Conservation (phyloP, 1,140 invertebrate genomes). For the Macrobrachium nipponense region DNA sequence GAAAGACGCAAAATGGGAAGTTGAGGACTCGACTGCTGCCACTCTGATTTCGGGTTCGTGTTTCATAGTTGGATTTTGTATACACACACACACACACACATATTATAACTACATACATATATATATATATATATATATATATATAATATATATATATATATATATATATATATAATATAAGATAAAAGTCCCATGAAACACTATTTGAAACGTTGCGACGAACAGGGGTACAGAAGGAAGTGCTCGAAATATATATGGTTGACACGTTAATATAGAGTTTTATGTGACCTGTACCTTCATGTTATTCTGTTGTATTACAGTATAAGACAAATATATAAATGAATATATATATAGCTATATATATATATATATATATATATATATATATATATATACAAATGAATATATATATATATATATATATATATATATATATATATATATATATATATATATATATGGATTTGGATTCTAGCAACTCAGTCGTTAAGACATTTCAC, state of each 20-base stretch:
- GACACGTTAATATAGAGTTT: no score
- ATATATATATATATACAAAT: constrained; percentile 11
- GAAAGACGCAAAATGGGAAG: no score
- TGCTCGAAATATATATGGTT: no score
- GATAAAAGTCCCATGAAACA: no score
- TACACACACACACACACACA: neutral
- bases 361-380: constrained; percentile 29
- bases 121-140: constrained; percentile 15
- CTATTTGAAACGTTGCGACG: no score
- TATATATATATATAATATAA: constrained; percentile 31
- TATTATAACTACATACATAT: neutral
- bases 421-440: constrained; percentile 32
- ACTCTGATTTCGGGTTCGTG: neutral
- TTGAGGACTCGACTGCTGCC: neutral
- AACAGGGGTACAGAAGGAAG: no score
- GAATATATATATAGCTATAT: no score
- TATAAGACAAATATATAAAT: neutral
- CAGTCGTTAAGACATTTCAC: no score
- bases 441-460: constrained; percentile 25
- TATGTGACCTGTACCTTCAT: no score
- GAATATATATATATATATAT: constrained; percentile 24
- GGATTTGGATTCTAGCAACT: no score
- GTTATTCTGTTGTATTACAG: no score
- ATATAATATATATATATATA: constrained; percentile 30
- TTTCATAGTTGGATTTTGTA: neutral